Conservation (phyloP, 2,113 vertebrate genomes). For the Hemiprocne comata region DNA sequence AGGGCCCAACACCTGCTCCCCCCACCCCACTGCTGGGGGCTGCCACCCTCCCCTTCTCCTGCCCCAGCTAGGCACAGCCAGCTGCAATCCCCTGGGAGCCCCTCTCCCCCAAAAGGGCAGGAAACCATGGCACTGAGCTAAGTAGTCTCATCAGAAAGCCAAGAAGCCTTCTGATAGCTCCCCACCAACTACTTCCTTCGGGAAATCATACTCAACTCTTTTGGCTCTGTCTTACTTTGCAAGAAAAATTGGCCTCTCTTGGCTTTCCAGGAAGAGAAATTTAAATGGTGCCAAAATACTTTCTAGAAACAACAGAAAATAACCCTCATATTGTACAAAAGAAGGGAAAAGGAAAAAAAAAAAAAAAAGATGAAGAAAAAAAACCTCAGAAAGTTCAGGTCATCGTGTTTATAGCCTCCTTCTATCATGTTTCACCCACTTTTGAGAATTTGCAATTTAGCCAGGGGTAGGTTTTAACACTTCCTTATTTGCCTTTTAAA, state of each 20-base stretch:
- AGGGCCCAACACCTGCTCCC: fast-evolving
- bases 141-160: background rate
- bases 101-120: background rate
- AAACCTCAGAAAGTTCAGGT: background rate
- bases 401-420: background rate
- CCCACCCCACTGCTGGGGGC: background rate
- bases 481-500: background rate
- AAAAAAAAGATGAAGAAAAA: background rate
- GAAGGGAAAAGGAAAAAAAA: background rate
- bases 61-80: fast-evolving
- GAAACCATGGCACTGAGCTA: background rate
- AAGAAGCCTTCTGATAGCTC: background rate
- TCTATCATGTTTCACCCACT: background rate
- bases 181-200: background rate
- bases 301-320: constrained; percentile 2
- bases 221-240: background rate
- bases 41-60: background rate
- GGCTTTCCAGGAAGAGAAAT: background rate
- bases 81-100: background rate
- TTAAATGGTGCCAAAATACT: background rate
- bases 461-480: background rate
- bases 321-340: background rate
- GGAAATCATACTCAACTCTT: background rate
- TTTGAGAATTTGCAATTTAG: background rate
- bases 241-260: background rate